Evolutionary conservation across 2,888 invertebrate genomes (phyloP), one percentile per base, ranked within the genome.

Genomic region (Diplolepis rosae): DNA sequence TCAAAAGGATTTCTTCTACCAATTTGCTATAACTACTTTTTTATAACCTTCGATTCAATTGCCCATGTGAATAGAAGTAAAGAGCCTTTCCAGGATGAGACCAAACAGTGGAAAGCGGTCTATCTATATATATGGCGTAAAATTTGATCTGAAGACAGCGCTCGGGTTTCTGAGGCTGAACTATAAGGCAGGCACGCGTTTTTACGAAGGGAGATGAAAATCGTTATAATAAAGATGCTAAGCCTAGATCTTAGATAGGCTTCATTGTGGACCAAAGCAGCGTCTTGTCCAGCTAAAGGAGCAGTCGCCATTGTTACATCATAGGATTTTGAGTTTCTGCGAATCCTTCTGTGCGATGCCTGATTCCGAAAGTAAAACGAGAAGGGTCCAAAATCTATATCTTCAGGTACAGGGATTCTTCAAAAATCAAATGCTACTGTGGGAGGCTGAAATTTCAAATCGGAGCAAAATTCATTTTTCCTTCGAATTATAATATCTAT

Each of bases 231-330:
- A 70, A 75, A 77, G 79, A 69, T 66, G 65, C 68, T 82, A 85
- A 85, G 5, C 2, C 32, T 85, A 84, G 73, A 74, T 76, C 2
- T 11, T 85, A 84, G 73, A 74, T 76, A 70, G 77, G 69, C 76
- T 75, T 76, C 77, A 82, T 84, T 83, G 86, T 85, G 79, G 83
- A 84, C 79, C 84, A 83, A 85, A 85, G 83, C 82, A 86, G 82
- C 85, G 80, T 76, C 74, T 76, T 74, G 69, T 65, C 67, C 72
- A 70, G 74, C 71, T 79, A 79, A 82, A 80, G 79, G 83, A 83
- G 84, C 83, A 83, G 79, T 81, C 79, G 80, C 77, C 82, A 87
- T 87, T 87, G 86, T 87, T 87, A 77, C 87, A 83, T 87, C 86
- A 87, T 77, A 66, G 70, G 79, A 78, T 79, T 77, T 86, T 82